phyloP scores from a whole-genome alignment of 2,113 vertebrate species.

The Centrocercus urophasianus region DNA sequence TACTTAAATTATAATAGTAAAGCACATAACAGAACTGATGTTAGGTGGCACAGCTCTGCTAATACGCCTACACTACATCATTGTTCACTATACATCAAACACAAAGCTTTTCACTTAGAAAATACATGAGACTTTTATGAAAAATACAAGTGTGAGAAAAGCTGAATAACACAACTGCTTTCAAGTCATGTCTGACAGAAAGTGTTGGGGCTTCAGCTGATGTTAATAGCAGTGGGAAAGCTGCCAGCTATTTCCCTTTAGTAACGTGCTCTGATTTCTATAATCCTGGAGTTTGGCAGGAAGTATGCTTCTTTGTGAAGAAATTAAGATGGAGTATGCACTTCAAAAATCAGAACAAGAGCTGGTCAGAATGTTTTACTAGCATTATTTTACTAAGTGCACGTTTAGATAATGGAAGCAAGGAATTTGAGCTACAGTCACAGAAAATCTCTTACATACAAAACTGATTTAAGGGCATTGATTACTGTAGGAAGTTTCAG shows the following conservation, averaged over 20 bases:
- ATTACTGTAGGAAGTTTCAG: background rate
- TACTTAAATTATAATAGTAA: background rate
- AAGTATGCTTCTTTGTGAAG: background rate
- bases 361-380: background rate
- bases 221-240: background rate
- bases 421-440: background rate
- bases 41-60: background rate
- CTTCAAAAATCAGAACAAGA: background rate
- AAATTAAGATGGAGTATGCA: background rate
- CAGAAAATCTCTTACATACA: background rate
- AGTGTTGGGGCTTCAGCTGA: background rate
- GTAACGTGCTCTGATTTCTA: background rate
- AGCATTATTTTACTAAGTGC: background rate
- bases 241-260: background rate
- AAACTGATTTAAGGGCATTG: background rate
- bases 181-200: background rate
- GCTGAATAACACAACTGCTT: background rate
- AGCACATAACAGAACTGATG: background rate
- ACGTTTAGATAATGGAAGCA: background rate
- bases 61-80: background rate
- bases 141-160: background rate
- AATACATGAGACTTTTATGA: background rate
- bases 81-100: background rate
- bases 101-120: background rate
- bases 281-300: background rate